A percentile compares a stretch with the other conserved stretches of the same genome.
These are phyloP conservation scores for Hydroisotoma schaefferi DNA, from an alignment of 2,888 invertebrate species.

Conservation along the genomic window DNA sequence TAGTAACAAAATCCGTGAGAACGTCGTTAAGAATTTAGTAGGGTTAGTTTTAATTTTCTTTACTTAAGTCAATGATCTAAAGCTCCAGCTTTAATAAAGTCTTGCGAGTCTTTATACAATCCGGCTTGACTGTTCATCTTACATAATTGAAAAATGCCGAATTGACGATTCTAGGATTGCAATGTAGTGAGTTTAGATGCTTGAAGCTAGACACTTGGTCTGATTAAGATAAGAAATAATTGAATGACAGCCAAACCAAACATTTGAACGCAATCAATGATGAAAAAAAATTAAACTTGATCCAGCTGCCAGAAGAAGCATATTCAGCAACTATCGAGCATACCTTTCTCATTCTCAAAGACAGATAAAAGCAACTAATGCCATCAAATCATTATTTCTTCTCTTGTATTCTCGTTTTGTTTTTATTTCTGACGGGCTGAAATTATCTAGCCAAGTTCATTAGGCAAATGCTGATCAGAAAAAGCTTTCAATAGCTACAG, in stretches of 20 bases:
- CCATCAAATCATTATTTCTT: slow-evolving; percentile 4
- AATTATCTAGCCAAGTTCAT: slow-evolving; percentile 14
- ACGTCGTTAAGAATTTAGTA: too few relatives aligned
- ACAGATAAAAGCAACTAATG: too few relatives aligned
- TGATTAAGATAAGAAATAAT: slow-evolving; percentile 18
- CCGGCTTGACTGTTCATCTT: not conserved
- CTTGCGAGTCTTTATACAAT: not conserved
- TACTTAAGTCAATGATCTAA: too few relatives aligned
- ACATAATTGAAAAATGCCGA: not conserved
- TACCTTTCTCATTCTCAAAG: too few relatives aligned
- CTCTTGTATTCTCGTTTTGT: not conserved
- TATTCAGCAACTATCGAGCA: not conserved
- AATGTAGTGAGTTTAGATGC: too few relatives aligned
- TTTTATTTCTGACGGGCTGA: slow-evolving; percentile 1
- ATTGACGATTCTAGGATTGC: too few relatives aligned
- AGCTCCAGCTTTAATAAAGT: too few relatives aligned
- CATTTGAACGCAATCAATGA: slow-evolving; percentile 12
- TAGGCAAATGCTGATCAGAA: slow-evolving; percentile 14
- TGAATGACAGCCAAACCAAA: slow-evolving; percentile 21
- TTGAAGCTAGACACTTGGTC: slow-evolving; percentile 9
- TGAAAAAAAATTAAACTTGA: not conserved
- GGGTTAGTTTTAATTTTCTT: too few relatives aligned
- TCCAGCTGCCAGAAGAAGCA: not conserved
- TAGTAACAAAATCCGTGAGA: too few relatives aligned
- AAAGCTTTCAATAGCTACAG: too few relatives aligned